A percentile compares a stretch with the other conserved stretches of the same genome.
These are phyloP conservation scores for Hycleus cichorii DNA, from an alignment of 1,140 invertebrate genomes.

Conservation along the genomic window DNA sequence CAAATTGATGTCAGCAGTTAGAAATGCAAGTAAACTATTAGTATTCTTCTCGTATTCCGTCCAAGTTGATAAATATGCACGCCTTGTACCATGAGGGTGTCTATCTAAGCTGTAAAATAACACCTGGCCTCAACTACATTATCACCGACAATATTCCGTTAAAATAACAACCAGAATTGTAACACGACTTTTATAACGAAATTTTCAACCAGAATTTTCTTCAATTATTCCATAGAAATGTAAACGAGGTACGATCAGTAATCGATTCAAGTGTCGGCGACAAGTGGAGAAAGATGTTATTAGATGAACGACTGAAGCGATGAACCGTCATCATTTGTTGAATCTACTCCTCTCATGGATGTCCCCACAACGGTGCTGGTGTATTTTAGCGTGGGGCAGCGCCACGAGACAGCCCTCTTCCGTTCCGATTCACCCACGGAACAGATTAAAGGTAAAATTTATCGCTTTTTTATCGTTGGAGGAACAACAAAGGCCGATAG, in stretches of 20 bases:
- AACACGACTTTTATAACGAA: no score
- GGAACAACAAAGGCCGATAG: neutral
- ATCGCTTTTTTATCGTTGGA: neutral
- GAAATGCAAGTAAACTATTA: no score
- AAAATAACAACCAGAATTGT: no score
- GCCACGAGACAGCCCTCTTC: slow-evolving; percentile 46
- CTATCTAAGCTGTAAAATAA: neutral
- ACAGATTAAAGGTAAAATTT: slow-evolving; percentile 38
- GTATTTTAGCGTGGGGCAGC: slow-evolving; percentile 47
- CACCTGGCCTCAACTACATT: neutral
- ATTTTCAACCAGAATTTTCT: no score
- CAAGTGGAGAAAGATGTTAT: slow-evolving; percentile 2
- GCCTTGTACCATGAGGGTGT: neutral
- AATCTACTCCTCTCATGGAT: slow-evolving; percentile 32
- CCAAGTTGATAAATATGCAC: no score
- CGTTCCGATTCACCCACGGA: slow-evolving; percentile 41
- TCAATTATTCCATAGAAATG: no score
- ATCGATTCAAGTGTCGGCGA: neutral
- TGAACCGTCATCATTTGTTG: slow-evolving; percentile 26
- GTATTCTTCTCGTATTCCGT: no score
- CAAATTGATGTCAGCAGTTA: no score
- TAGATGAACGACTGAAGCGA: slow-evolving; percentile 25
- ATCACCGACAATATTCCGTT: neutral
- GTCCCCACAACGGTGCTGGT: slow-evolving; percentile 39
- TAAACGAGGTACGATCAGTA: no score